Conservation (phyloP, 1,140 invertebrate genomes). For the Coboldia fuscipes region DNA sequence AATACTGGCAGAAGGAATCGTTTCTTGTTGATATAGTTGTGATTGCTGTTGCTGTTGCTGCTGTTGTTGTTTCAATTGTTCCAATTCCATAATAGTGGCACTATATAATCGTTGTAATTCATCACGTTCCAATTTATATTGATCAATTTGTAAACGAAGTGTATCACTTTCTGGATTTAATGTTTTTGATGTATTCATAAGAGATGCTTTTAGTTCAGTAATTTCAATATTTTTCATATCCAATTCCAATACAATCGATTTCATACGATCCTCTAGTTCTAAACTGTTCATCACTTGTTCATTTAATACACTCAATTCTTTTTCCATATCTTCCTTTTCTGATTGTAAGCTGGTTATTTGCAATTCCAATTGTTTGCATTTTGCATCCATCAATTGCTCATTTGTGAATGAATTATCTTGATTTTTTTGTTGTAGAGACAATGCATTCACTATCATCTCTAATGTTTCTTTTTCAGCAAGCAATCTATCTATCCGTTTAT, state of each 20-base stretch:
- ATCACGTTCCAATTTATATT: too few species aligned
- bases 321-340: conserved; percentile 18
- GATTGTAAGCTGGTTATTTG: conserved; percentile 7
- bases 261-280: conserved; percentile 17
- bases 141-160: too few species aligned
- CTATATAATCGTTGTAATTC: too few species aligned
- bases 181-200: too few species aligned
- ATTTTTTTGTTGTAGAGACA: not conserved
- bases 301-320: conserved; percentile 17
- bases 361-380: conserved; percentile 7
- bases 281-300: conserved; percentile 17
- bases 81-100: too few species aligned
- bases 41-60: conserved; percentile 14
- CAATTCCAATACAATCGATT: conserved; percentile 12
- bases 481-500: conserved; percentile 11
- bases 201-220: conserved; percentile 11
- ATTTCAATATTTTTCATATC: conserved; percentile 19
- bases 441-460: not conserved
- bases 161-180: too few species aligned
- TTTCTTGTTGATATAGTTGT: conserved; percentile 12
- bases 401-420: conserved; percentile 3
- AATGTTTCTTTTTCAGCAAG: conserved; percentile 13
- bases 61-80: conserved; percentile 16
- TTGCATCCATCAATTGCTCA: conserved; percentile 5
- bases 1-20: too few species aligned